Conservation (phyloP, 2,797 vertebrate species). For the Poecilia picta region DNA sequence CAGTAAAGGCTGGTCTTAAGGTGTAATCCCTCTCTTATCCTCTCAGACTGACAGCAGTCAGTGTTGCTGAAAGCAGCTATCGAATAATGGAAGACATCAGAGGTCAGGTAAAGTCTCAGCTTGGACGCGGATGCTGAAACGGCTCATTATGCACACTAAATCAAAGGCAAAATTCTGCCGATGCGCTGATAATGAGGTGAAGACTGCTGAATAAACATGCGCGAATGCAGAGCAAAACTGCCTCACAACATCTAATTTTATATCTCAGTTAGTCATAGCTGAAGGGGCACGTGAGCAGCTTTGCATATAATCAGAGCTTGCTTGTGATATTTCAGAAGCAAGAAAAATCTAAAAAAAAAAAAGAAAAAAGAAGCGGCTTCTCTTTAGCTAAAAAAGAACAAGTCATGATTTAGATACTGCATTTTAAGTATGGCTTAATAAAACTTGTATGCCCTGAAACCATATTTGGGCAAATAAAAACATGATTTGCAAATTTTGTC, state of each 20-base stretch:
- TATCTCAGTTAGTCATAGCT: conserved; percentile 20
- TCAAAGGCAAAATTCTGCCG: conserved; percentile 49
- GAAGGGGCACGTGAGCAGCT: conserved; percentile 31
- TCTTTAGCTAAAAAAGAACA: conserved; percentile 16
- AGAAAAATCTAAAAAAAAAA: not conserved
- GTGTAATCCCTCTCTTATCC: conserved; percentile 50
- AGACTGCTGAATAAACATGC: conserved; percentile 42
- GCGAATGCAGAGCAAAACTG: conserved; percentile 4
- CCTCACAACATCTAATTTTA: conserved; percentile 9
- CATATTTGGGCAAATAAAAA: conserved; percentile 4
- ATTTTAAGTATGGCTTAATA: conserved; percentile 29
- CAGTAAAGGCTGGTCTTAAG: conserved; percentile 35
- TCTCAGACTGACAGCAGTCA: conserved; percentile 34
- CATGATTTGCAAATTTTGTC: not conserved
- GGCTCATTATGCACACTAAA: conserved; percentile 47
- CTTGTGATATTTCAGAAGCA: conserved; percentile 1
- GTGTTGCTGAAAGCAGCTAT: conserved; percentile 33
- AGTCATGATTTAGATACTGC: conserved; percentile 39
- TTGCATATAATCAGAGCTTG: conserved; percentile 22
- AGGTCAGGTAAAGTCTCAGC: conserved; percentile 40
- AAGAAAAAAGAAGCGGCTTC: not conserved
- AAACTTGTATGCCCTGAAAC: not conserved
- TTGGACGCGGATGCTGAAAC: conserved; percentile 32
- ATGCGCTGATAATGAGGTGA: conserved; percentile 36
- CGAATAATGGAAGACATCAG: conserved; percentile 56